Base-by-base conservation (phyloP, 2,888 invertebrate genomes). In the Ephialtes manifestator region DNA sequence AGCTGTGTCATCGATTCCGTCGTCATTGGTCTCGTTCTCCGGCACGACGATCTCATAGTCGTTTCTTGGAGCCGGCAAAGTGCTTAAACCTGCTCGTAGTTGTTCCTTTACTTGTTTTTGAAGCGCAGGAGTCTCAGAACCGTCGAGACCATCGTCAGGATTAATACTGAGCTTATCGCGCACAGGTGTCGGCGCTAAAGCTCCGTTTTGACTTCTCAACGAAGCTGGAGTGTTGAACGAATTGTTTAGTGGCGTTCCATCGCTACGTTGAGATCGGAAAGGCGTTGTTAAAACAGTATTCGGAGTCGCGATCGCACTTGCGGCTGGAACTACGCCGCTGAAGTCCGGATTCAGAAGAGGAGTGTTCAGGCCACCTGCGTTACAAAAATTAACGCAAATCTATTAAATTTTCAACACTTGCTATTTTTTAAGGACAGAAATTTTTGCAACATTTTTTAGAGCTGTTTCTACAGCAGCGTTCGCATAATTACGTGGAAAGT, bases 11-110 rank as follows among this genome's bases (percentile, higher is more conserved):
- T 90, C 84, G 0, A 94, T 90, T 84, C 95, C 94, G 80, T 95
- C 95, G 18, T 95, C 95, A 28, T 95, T 95, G 70, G 95, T 95
- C 76, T 97, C 97, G 76, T 96, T 96, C 86, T 99, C 99, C 0
- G 99, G 99, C 15, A 99, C 98, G 58, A 99, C 99, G 91, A 99
- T 99, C 95, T 99, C 99, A 94, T 99, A 99, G 94, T 99, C 99
- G 93, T 99, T 99, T 89, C 97, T 97, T 0, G 99, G 99, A 1
- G 96, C 94, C 1, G 99, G 99, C 81, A 99, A 95, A 0, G 96
- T 95, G 31, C 97, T 96, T 35, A 99, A 95, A 0, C 98, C 97
- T 86, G 96, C 96, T 60, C 97, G 96, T 28, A 99, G 95, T 77
- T 97, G 96, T 76, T 97, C 96, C 92, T 97, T 97, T 46, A 95